Conservation (phyloP, 2,113 vertebrate genomes). For the Illadopsis cleaveri region DNA sequence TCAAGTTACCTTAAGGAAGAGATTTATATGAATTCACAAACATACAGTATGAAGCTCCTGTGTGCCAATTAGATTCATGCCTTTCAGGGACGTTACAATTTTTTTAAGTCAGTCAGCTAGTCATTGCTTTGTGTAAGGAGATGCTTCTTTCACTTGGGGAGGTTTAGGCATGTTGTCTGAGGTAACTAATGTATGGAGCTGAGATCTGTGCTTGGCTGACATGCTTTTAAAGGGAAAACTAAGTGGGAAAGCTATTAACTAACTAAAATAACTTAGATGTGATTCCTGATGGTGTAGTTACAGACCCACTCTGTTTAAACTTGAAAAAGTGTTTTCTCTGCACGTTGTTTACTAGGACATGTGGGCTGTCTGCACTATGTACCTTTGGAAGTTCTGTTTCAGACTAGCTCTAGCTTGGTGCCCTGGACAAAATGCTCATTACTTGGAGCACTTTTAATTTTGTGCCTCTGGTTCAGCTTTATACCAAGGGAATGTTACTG, state of each 20-base stretch:
- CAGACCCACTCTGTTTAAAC: background rate
- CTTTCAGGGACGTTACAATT: background rate
- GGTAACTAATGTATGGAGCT: background rate
- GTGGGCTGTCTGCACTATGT: background rate
- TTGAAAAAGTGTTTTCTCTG: background rate
- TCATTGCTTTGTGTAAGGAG: background rate
- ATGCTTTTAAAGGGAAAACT: background rate
- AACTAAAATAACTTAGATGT: background rate
- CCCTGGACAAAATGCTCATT: background rate
- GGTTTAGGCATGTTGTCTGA: background rate
- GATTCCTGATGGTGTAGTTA: background rate
- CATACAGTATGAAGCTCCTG: background rate
- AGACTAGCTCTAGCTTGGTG: background rate
- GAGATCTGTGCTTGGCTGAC: background rate
- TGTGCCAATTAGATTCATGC: background rate
- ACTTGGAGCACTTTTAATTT: background rate
- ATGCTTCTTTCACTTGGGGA: background rate
- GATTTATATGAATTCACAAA: background rate
- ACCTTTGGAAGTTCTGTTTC: background rate
- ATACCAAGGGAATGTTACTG: background rate
- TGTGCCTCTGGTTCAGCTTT: background rate
- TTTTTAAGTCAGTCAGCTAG: background rate
- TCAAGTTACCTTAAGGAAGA: background rate
- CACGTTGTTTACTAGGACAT: background rate
- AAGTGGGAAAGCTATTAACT: background rate